Evolutionary conservation across 2,888 invertebrate genomes (phyloP).

Genomic region (Drosophila ezoana): DNA sequence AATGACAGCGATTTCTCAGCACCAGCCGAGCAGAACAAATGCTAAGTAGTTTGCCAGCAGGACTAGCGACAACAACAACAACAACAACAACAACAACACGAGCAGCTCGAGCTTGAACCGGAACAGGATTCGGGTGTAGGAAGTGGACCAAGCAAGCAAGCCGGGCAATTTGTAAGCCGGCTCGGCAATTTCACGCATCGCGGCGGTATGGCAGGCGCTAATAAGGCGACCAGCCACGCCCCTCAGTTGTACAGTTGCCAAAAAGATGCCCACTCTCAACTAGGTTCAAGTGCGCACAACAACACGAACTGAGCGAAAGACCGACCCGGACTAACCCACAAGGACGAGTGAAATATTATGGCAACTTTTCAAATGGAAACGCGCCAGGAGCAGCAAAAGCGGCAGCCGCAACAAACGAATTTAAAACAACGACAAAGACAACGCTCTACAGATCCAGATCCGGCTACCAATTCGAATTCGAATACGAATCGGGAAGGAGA

Average conservation of each 20-base stretch:
- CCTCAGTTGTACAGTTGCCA: conserved; percentile 44
- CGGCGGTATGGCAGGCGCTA: conserved; percentile 72
- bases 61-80: not conserved
- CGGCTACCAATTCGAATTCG: not conserved
- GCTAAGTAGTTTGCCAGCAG: conserved; percentile 66
- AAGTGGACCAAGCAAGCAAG: conserved; percentile 9
- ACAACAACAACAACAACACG: not conserved
- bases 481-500: conserved; percentile 5
- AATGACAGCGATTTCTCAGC: conserved; percentile 78
- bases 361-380: conserved; percentile 82
- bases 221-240: conserved; percentile 75
- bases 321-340: conserved; percentile 17
- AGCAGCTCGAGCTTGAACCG: not conserved
- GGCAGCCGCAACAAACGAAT: conserved; percentile 67
- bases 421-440: conserved; percentile 67
- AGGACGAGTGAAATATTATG: conserved; percentile 77
- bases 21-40: conserved; percentile 73
- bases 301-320: conserved; percentile 2
- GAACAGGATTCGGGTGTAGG: conserved; percentile 4
- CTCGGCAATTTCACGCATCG: conserved; percentile 71
- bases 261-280: conserved; percentile 47
- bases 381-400: conserved; percentile 65
- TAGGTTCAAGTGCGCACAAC: conserved; percentile 35
- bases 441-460: conserved; percentile 19
- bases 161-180: conserved; percentile 52